Percentiles rank a stretch among this genome's conserved stretches.
Conservation (phyloP, 2,797 vertebrate genomes). For the Clamator glandarius region DNA sequence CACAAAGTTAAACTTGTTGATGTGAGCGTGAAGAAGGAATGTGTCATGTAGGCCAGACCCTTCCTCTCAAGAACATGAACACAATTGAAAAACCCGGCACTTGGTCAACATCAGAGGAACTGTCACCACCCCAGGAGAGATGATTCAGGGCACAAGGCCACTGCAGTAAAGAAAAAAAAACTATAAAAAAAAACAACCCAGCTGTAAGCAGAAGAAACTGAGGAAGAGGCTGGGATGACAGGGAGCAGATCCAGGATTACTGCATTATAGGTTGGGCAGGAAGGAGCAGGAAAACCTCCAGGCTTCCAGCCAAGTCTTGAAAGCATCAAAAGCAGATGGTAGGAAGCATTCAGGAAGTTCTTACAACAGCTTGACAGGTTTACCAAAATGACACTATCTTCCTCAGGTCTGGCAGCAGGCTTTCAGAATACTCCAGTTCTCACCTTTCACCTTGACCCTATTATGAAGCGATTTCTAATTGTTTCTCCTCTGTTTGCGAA, state of each 20-base stretch:
- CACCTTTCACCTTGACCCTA: conserved; percentile 56
- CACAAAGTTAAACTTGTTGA: conserved; percentile 81
- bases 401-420: conserved; percentile 71
- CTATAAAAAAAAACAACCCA: neutral
- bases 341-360: conserved; percentile 82
- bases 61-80: conserved; percentile 83
- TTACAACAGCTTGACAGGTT: conserved; percentile 75
- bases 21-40: conserved; percentile 87
- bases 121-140: conserved; percentile 74
- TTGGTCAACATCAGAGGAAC: conserved; percentile 80
- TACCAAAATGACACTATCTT: conserved; percentile 69
- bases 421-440: conserved; percentile 51
- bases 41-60: conserved; percentile 80
- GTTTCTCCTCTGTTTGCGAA: conserved; percentile 5
- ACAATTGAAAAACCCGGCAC: conserved; percentile 69
- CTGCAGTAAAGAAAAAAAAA: conserved; percentile 46
- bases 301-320: conserved; percentile 77
- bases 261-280: conserved; percentile 74
- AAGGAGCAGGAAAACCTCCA: conserved; percentile 80
- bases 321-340: conserved; percentile 81
- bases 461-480: conserved; percentile 14
- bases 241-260: conserved; percentile 75
- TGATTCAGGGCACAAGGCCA: conserved; percentile 73
- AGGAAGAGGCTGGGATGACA: conserved; percentile 74
- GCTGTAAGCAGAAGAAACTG: conserved; percentile 71